phyloP scores from a whole-genome alignment of 2,888 invertebrate genomes.

The Spodoptera exigua region DNA sequence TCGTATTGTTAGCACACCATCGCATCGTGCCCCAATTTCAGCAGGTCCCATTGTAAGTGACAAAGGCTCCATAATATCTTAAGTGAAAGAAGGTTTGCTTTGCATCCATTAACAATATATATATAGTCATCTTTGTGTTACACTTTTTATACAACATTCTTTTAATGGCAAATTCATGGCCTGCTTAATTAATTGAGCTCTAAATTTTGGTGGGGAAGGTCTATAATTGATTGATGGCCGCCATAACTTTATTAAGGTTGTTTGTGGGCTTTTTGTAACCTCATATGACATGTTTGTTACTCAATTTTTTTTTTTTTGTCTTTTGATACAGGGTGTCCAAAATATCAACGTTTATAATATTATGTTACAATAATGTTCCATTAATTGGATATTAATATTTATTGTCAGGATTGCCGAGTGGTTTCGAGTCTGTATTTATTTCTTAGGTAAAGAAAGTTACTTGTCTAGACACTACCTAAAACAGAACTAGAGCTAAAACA shows the following conservation, averaged over 20 bases:
- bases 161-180: constrained; percentile 55
- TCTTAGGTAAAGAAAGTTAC: too few species aligned
- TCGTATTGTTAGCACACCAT: constrained; percentile 7
- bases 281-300: too few species aligned
- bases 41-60: constrained; percentile 34
- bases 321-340: too few species aligned
- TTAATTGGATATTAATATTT: too few species aligned
- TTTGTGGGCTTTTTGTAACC: not conserved
- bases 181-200: constrained; percentile 52
- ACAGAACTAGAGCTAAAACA: too few species aligned
- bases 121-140: constrained; percentile 43
- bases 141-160: constrained; percentile 25
- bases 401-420: too few species aligned
- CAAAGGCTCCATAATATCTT: constrained; percentile 49
- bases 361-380: too few species aligned
- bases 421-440: too few species aligned
- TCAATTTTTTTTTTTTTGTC: too few species aligned
- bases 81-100: constrained; percentile 41
- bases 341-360: too few species aligned
- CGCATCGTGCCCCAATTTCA: constrained; percentile 26
- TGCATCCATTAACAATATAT: constrained; percentile 47
- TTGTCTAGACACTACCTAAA: too few species aligned
- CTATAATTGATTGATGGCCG: constrained; percentile 8
- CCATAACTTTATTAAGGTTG: not conserved
- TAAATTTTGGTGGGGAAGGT: not conserved